Conservation (phyloP, 2,888 invertebrate genomes). For the Ferrisia virgata region DNA sequence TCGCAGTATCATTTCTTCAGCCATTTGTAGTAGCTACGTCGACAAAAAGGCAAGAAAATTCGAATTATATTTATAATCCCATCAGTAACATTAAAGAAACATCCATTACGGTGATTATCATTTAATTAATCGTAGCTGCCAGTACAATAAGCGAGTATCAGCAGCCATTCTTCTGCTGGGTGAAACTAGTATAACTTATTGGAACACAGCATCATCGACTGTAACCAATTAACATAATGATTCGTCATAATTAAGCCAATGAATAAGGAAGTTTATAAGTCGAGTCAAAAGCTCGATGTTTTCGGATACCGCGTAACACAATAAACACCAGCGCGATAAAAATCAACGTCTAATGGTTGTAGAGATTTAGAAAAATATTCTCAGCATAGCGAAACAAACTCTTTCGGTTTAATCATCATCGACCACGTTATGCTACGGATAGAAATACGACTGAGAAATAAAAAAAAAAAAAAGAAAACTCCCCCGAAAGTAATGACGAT, state of each 20-base stretch:
- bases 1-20: too few relatives aligned
- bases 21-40: too few relatives aligned
- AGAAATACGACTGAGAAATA: neutral
- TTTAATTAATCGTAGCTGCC: neutral
- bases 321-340: neutral
- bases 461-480: neutral
- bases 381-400: neutral
- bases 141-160: neutral
- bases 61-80: neutral
- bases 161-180: neutral
- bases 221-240: constrained; percentile 12
- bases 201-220: neutral
- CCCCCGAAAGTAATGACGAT: neutral
- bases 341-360: neutral
- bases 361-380: constrained; percentile 4
- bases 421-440: too few relatives aligned
- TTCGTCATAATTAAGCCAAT: constrained; percentile 27
- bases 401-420: neutral
- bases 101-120: neutral
- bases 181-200: neutral
- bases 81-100: neutral
- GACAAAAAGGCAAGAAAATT: too few relatives aligned
- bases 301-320: neutral
- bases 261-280: neutral
- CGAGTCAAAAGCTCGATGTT: neutral